Evolutionary conservation across 1,140 invertebrate genomes (phyloP).

Genomic region (Drosophila bocqueti): DNA sequence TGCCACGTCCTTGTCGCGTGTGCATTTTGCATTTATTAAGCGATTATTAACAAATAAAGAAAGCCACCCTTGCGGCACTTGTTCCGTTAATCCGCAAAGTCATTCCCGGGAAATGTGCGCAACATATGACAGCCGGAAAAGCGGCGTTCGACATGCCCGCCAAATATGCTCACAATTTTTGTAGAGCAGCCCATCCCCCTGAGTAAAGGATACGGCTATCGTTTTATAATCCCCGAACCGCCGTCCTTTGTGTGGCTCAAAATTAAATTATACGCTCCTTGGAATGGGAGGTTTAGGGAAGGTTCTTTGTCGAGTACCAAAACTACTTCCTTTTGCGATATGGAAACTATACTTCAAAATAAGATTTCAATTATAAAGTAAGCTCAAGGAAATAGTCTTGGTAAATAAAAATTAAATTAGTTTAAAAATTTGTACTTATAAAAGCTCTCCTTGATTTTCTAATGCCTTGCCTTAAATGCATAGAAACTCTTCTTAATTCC

Average conservation of each 20-base stretch:
- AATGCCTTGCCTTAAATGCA: too few species aligned
- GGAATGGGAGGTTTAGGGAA: neutral
- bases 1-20: constrained; percentile 38
- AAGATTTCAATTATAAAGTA: neutral
- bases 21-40: constrained; percentile 85
- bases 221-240: constrained; percentile 73
- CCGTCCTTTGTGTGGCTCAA: constrained; percentile 63
- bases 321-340: neutral
- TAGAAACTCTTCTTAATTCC: too few species aligned
- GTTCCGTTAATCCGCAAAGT: constrained; percentile 80
- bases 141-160: constrained; percentile 52
- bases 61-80: constrained; percentile 42
- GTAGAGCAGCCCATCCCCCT: neutral
- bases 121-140: constrained; percentile 75
- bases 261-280: constrained; percentile 69
- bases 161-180: constrained; percentile 84
- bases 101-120: constrained; percentile 75
- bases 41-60: constrained; percentile 84
- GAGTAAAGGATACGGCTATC: constrained; percentile 20
- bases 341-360: neutral
- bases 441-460: too few species aligned
- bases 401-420: too few species aligned
- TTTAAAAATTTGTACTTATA: too few species aligned
- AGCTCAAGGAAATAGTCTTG: neutral
- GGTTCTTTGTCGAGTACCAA: neutral